Evolutionary conservation across 1,140 invertebrate species (phyloP).

Genomic region (Drosophila prosaltans): DNA sequence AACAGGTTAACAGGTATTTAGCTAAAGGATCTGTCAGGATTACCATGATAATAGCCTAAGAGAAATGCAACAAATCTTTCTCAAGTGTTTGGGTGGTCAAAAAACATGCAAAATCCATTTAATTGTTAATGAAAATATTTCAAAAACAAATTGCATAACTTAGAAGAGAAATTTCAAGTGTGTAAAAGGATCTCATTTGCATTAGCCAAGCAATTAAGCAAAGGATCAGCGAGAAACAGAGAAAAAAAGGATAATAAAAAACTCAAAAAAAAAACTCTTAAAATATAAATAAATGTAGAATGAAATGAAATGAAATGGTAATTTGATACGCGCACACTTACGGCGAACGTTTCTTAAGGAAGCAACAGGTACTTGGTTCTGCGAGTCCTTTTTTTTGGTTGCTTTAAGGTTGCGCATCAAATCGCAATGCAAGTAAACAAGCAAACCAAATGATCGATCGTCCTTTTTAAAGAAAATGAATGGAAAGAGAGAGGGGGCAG

Average conservation of each 20-base stretch:
- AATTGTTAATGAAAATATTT: too few species aligned
- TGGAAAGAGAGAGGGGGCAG: too few species aligned
- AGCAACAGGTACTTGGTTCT: constrained; percentile 49
- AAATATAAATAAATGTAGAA: background rate
- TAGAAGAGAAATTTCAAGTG: constrained; percentile 28
- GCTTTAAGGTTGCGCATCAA: constrained; percentile 62
- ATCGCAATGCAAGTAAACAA: constrained; percentile 64
- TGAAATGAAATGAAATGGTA: constrained; percentile 52
- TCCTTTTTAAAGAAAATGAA: constrained; percentile 23
- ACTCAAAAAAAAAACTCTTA: background rate
- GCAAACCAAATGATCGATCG: constrained; percentile 40
- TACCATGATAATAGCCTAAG: constrained; percentile 22
- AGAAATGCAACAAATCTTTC: constrained; percentile 2
- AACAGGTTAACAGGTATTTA: constrained; percentile 77
- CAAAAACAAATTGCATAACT: constrained; percentile 40
- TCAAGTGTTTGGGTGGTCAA: constrained; percentile 64
- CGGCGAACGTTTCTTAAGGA: constrained; percentile 53
- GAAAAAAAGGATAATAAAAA: constrained; percentile 43
- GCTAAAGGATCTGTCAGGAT: constrained; percentile 64
- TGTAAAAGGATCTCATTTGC: constrained; percentile 39
- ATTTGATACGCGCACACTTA: constrained; percentile 73
- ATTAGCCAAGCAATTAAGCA: constrained; percentile 49
- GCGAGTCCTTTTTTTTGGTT: constrained; percentile 35
- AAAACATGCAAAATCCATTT: too few species aligned
- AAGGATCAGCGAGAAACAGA: constrained; percentile 7